Evolutionary conservation across 2,888 invertebrate species (phyloP), one percentile per base, ranked within the genome.

Genomic region (Melanostoma scalare): DNA sequence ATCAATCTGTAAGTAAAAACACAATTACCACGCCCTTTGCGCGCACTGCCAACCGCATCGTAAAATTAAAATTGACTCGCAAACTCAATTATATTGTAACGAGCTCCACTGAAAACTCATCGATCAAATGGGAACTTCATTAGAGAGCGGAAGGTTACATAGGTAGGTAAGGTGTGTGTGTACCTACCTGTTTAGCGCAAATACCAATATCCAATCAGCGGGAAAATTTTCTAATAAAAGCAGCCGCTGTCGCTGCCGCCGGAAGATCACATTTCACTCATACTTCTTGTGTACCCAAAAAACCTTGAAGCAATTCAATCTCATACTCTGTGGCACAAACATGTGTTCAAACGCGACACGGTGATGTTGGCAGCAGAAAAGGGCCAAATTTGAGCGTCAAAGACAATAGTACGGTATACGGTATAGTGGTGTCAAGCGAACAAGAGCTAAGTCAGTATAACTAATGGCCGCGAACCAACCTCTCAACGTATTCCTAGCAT

Each of bases 341-440:
- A 53, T 56, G 56, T 63, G 46, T 53, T 40, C 20, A 20, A 20
- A 20, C 20, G 20, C 20, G 20, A 20, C 20, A 61, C 36, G 53
- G 35, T 55, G 31, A 42, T 9, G 60, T 44, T 52, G 65, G 50
- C 40, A 44, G n/a, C 60, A 48, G 53, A 6, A 56, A 69, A 79
- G 61, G 58, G 52, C 20, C 71, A 75, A 81, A 72, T 60, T 71
- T 76, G 46, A 61, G 76, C 65, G 48, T 72, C 80, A 81, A 76
- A 81, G 76, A 80, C 75, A 80, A 80, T 71, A 44, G 35, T 8
- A 36, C 71, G 33, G 52, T 8, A 4, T 3, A 6, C 6, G 30
- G 3, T 31, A 20, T 20, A 20, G 3, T 10, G 6, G 20, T 33
- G 31, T 52, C 74, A 69, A 52, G 65, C 65, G 53, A 80, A 80